Evolutionary conservation across 1,140 invertebrate genomes (phyloP), one percentile per base, ranked within the genome.

Genomic region (Ceratina australensis): DNA sequence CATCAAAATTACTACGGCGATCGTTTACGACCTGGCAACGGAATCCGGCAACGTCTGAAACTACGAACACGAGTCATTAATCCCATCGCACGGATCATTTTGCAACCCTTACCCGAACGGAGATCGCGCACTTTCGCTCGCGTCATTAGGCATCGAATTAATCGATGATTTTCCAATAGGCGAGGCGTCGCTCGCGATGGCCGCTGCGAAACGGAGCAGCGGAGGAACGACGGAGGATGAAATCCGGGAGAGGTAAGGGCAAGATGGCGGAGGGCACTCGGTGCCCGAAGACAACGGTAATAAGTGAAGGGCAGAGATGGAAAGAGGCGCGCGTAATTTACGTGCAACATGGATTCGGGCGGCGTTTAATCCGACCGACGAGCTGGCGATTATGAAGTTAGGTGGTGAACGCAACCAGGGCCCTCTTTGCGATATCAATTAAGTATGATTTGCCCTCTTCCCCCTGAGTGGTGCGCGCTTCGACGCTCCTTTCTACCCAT

Each of bases 351-450:
- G 88, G 84, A 87, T 89, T 83, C 86, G 61, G 80, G 79, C 84
- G 85, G 84, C 81, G 85, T 89, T 89, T 89, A 89, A 89, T 89
- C 83, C 81, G 72, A 56, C 76, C 77, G 79, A 78, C 79, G 73
- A 87, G 86, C 80, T 87, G 86, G 74, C 85, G 87, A 89, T 90
- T 90, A 90, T 89, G 87, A 90, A 87, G 78, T 79, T 87, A 81
- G 82, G 81, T 83, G 85, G 67, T 79, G 81, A 85, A 65, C 74
- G 78, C 72, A 76, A 81, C 52, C 79, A 79, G 83, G 79, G 79
- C 84, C 33, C 79, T 89, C 87, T 90, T 89, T 90, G 87, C 87
- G 89, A 90, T 90, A 89, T 89, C 88, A 90, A 90, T 90, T 90
- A 90, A 90, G 87, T 90, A 87, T 88, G 88, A 90, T 90, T 90